Base-by-base conservation (phyloP, 2,797 vertebrate genomes). In the Macropus fuliginosus region DNA sequence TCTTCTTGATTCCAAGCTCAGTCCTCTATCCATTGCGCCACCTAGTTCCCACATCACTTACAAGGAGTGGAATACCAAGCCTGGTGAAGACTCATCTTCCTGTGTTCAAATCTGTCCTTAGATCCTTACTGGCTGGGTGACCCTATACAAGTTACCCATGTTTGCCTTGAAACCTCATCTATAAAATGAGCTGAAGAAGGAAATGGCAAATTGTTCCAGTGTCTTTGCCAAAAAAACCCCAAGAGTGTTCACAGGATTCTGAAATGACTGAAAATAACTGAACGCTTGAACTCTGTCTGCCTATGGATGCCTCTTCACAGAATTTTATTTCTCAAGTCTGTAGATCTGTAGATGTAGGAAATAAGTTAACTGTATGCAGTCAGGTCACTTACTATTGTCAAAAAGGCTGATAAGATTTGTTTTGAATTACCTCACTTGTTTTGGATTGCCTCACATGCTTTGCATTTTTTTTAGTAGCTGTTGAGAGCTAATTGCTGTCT, bases 301-400 rank as follows among this genome's bases (percentile, higher is more conserved):
- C 56, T 1, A 21, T 3, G 54, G 40, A 62, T 66, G 90, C 3
- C 11, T 56, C 29, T 96, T 96, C 8, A 14, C 93, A 92, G n/a
- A 96, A 34, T 56, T 94, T 96, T 94, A 0, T n/a, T 91, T 95
- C 94, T 54, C 34, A 94, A 40, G 56, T 54, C 66, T 95, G 16
- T 29, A 52, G 52, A 52, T 52, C 6, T 24, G 0, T 91, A 52
- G 55, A 27, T n/a, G 54, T 96, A 0, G 2, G 57, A 97, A 91
- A 57, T 91, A 74, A 94, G 81, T 31, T 29, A 81, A 54, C 13
- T 92, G 10, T 46, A 29, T 16, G 46, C 16, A 56, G 90, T 50
- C 14, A 11, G 55, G 4, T 55, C 27, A 46, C 55, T 46, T 46
- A 93, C 95, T 94, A 95, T 54, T 89, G 89, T 54, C 59, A 91